Evolutionary conservation across 2,797 vertebrate species (phyloP).

Genomic region (Bovichtus variegatus): DNA sequence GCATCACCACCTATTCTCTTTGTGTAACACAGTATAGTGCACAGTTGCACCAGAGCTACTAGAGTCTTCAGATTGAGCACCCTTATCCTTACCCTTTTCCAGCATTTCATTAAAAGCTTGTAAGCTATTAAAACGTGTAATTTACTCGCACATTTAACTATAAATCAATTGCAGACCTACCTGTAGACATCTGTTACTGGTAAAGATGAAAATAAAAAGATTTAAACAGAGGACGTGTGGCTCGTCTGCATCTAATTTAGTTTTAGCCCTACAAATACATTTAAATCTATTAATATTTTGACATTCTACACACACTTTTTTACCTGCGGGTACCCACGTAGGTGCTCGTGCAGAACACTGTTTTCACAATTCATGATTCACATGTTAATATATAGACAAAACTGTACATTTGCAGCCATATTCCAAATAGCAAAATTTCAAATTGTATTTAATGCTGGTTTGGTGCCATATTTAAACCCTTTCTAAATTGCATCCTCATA

Average conservation of each 20-base stretch:
- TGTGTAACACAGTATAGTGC: not conserved
- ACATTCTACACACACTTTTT: not conserved
- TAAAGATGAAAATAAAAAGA: not conserved
- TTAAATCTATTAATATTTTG: not conserved
- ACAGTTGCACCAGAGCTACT: not conserved
- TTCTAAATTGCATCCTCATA: not conserved
- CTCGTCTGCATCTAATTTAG: not conserved
- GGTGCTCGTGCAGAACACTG: too few species aligned
- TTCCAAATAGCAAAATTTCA: not conserved
- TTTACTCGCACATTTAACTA: not conserved
- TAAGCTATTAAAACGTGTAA: not conserved
- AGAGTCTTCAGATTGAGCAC: not conserved
- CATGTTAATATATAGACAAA: not conserved
- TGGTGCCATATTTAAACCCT: not conserved
- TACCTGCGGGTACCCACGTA: not conserved
- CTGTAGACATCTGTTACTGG: not conserved
- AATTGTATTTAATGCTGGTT: not conserved
- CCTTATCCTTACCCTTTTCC: not conserved
- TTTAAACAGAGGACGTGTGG: not conserved
- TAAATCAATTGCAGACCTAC: not conserved
- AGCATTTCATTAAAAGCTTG: not conserved
- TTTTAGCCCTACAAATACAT: not conserved
- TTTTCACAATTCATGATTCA: not conserved
- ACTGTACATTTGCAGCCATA: not conserved
- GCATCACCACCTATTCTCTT: constrained; percentile 5